Evolutionary conservation across 64 coral and sea anemone genomes (phyloP), one percentile per base, ranked within the genome.

Genomic region (Stylophora pistillata): DNA sequence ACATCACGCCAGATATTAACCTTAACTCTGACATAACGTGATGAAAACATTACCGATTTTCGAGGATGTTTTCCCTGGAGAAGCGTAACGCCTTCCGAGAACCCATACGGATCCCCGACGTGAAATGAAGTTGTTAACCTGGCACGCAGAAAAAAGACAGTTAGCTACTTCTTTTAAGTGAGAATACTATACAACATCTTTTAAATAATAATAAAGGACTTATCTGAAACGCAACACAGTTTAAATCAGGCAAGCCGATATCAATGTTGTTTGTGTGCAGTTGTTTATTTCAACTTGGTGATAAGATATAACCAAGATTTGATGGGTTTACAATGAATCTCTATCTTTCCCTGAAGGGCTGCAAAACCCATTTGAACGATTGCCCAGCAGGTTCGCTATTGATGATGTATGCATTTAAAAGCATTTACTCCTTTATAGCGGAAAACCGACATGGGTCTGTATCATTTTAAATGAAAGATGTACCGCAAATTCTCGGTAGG

Each of bases 321-420:
- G n/a, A 18, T 25, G 53, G 15, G 23, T 78, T 78, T 13, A 27
- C 13, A 27, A 55, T 7, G 37, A 47, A 47, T 1, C 15, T 18
- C 2, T 56, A 18, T 78, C 9, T 15, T 16, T n/a, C 56, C 9
- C 11, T 3, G 47, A 27, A 55, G 75, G 73, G 23, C 75, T 78
- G 75, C 47, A 57, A 78, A 78, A 78, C 52, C 34, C n/a, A 78
- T 78, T 78, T 78, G 75, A 3, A 25, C 52, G 9, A 78, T 78
- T 78, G 34, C 75, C 56, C 75, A 78, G 75, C 75, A 18, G 47
- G 75, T 56, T 56, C 13, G 53, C 75, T 27, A 78, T 56, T 78
- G 75, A 78, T 15, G n/a, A 27, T 78, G 27, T 13, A 9, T 28
- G 26, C 15, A 0, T 76, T 53, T n/a, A 13, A 23, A 31, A 28